Conservation (phyloP, 2,113 vertebrate genomes). For the Charadrius vociferus region DNA sequence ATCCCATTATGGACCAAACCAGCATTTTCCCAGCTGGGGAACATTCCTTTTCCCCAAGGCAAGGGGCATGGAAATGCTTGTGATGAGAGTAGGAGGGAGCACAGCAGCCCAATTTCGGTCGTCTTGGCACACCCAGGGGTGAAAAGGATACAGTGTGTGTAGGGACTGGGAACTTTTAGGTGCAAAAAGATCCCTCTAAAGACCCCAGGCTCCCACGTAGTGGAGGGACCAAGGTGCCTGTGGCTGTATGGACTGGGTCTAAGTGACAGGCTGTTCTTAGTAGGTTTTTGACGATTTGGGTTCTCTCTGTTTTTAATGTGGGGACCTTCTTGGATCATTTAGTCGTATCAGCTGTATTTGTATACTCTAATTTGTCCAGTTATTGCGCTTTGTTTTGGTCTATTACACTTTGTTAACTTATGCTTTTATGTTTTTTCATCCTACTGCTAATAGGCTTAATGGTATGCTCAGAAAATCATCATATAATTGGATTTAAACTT, state of each 20-base stretch:
- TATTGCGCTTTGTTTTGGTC: constrained; percentile 14
- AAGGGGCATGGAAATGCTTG: background rate
- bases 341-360: background rate
- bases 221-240: background rate
- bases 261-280: background rate
- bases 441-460: constrained; percentile 1
- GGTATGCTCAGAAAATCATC: background rate
- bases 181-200: background rate
- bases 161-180: background rate
- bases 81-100: background rate
- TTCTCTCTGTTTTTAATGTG: background rate
- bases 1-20: background rate
- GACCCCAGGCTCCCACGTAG: background rate
- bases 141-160: background rate
- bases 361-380: constrained; percentile 9
- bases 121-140: background rate
- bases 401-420: constrained; percentile 27
- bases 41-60: background rate
- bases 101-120: background rate
- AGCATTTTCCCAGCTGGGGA: background rate
- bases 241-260: background rate
- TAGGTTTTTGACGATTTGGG: background rate
- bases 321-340: background rate
- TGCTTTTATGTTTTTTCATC: background rate
- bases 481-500: constrained; percentile 29